These are phyloP conservation scores for Ahaetulla prasina DNA, from an alignment of 2,113 vertebrate genomes.

Conservation along the genomic window DNA sequence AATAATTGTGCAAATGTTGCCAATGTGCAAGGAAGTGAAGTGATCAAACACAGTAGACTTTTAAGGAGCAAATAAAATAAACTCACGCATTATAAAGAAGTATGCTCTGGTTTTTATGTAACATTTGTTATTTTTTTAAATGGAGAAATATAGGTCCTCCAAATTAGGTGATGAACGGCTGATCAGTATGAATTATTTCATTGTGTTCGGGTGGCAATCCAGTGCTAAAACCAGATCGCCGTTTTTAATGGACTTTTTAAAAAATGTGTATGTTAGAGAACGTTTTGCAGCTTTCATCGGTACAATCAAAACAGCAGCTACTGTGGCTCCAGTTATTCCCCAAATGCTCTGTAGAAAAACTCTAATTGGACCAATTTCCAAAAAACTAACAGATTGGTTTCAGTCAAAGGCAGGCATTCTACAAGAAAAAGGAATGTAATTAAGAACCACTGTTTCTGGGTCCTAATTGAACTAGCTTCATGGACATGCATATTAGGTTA, in stretches of 20 bases:
- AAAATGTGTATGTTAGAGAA: not conserved
- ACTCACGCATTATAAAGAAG: not conserved
- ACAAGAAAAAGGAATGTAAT: not conserved
- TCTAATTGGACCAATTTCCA: not conserved
- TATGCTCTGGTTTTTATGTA: not conserved
- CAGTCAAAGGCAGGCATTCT: not conserved
- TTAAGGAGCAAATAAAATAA: not conserved
- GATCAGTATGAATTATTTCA: not conserved
- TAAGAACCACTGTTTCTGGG: not conserved
- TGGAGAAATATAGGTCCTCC: not conserved
- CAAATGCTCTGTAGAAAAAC: not conserved
- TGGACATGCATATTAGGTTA: not conserved
- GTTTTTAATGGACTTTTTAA: not conserved
- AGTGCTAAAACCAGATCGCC: not conserved
- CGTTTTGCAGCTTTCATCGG: not conserved
- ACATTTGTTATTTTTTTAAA: not conserved
- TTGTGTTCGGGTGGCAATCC: not conserved
- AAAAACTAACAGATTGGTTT: not conserved
- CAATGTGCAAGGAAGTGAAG: conserved; percentile 22
- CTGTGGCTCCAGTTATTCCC: not conserved
- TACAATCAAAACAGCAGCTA: not conserved
- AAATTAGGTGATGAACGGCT: not conserved
- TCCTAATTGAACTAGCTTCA: not conserved
- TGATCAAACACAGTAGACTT: conserved; percentile 10
- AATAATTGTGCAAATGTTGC: conserved; percentile 15